Conservation (phyloP, 2,888 invertebrate genomes). For the Troides helena region DNA sequence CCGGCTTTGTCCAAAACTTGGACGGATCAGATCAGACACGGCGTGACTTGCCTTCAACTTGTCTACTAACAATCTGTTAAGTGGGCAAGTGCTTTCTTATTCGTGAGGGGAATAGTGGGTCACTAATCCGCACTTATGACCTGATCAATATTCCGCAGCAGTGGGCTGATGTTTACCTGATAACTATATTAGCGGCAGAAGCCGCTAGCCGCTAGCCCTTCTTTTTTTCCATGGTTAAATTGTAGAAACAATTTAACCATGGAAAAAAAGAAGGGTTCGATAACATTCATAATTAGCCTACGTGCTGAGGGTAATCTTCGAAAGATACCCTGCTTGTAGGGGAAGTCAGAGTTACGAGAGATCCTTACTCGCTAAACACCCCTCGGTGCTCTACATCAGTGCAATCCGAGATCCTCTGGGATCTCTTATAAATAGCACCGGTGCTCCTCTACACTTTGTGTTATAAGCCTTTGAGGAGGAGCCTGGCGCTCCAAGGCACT, state of each 20-base stretch:
- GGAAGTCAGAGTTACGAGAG: too few relatives aligned
- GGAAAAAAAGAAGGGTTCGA: neutral
- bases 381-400: too few relatives aligned
- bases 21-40: constrained; percentile 15
- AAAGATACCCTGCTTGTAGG: too few relatives aligned
- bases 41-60: constrained; percentile 26
- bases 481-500: too few relatives aligned
- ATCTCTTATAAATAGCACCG: too few relatives aligned
- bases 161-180: constrained; percentile 10
- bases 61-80: constrained; percentile 21
- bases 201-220: too few relatives aligned
- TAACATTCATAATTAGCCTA: neutral
- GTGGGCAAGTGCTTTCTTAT: constrained; percentile 30
- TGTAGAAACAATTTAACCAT: neutral
- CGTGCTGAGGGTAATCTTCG: too few relatives aligned
- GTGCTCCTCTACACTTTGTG: too few relatives aligned
- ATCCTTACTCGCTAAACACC: too few relatives aligned
- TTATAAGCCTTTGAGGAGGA: too few relatives aligned
- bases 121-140: constrained; percentile 26
- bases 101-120: constrained; percentile 32
- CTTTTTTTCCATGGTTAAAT: too few relatives aligned
- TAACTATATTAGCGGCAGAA: constrained; percentile 5
- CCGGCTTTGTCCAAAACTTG: constrained; percentile 15
- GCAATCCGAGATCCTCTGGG: too few relatives aligned
- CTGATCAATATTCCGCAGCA: constrained; percentile 17